Evolutionary conservation across 1,140 invertebrate species (phyloP).

Genomic region (Musca vetustissima): DNA sequence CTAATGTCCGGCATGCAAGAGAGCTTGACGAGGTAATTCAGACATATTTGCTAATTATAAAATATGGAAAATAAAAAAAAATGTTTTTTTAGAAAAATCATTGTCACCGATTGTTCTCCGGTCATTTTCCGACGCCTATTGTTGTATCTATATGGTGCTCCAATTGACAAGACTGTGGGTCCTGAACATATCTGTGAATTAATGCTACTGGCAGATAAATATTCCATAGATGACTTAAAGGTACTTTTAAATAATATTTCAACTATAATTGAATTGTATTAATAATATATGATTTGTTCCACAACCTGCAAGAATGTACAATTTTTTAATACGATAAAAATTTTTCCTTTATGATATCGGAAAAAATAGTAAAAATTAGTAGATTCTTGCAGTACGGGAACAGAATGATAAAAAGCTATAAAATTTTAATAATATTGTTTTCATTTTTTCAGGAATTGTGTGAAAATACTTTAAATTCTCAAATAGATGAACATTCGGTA

Average conservation of each 20-base stretch:
- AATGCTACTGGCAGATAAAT: slow-evolving; percentile 62
- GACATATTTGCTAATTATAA: neutral
- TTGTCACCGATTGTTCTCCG: slow-evolving; percentile 67
- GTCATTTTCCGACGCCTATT: slow-evolving; percentile 65
- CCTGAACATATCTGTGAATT: slow-evolving; percentile 68
- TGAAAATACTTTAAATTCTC: slow-evolving; percentile 62
- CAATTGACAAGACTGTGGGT: slow-evolving; percentile 57
- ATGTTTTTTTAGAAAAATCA: slow-evolving; percentile 61
- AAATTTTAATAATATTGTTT: too few relatives aligned
- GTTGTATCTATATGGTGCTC: slow-evolving; percentile 67
- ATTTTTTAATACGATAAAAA: neutral
- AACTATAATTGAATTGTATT: too few relatives aligned
- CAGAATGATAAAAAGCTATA: too few relatives aligned
- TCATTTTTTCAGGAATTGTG: slow-evolving; percentile 59
- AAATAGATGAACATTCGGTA: slow-evolving; percentile 66
- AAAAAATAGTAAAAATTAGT: too few relatives aligned
- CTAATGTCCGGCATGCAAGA: slow-evolving; percentile 72
- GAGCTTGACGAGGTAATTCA: slow-evolving; percentile 69
- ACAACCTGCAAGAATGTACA: neutral
- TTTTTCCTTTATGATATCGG: neutral
- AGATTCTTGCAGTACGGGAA: too few relatives aligned
- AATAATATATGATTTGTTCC: too few relatives aligned
- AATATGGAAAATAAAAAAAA: too few relatives aligned
- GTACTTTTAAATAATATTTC: slow-evolving; percentile 25
- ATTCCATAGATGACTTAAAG: slow-evolving; percentile 51